Percentiles rank a stretch among this genome's conserved stretches.
These are phyloP conservation scores for Drosophila fulvimacula DNA, from an alignment of 2,888 invertebrate species.

Conservation along the genomic window DNA sequence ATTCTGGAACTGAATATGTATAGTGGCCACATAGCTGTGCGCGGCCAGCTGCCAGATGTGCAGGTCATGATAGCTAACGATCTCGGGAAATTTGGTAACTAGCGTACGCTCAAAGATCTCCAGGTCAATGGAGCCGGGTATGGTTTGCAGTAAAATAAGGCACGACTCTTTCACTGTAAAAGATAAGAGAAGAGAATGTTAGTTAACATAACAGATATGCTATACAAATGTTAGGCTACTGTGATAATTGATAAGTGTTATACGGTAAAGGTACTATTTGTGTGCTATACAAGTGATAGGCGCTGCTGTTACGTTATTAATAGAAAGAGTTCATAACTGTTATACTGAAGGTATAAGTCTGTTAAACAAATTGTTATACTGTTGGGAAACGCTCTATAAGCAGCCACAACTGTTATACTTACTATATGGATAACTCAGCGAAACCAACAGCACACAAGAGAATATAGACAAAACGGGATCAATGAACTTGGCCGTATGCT, in stretches of 20 bases:
- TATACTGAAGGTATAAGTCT: background rate
- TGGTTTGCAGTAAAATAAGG: conserved; percentile 95
- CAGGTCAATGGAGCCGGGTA: conserved; percentile 94
- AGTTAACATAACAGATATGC: background rate
- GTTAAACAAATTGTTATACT: background rate
- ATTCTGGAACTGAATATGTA: conserved; percentile 91
- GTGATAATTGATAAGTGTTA: background rate
- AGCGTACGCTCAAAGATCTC: conserved; percentile 88
- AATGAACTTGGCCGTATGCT: conserved; percentile 88
- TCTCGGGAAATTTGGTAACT: conserved; percentile 88
- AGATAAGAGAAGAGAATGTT: conserved; percentile 67
- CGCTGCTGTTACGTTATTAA: background rate
- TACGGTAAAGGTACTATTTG: background rate
- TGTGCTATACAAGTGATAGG: background rate
- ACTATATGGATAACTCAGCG: conserved; percentile 93
- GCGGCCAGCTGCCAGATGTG: conserved; percentile 95
- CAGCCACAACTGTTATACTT: conserved; percentile 82
- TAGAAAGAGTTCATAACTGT: no score
- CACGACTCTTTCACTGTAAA: conserved; percentile 94
- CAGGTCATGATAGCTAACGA: conserved; percentile 92
- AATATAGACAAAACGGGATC: conserved; percentile 91
- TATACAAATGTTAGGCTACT: background rate
- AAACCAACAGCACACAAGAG: conserved; percentile 89
- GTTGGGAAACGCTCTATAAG: background rate
- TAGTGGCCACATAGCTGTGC: conserved; percentile 92